Evolutionary conservation across 2,888 invertebrate species (phyloP), one percentile per base, ranked within the genome.

Genomic region (Hypercompe scribonia): DNA sequence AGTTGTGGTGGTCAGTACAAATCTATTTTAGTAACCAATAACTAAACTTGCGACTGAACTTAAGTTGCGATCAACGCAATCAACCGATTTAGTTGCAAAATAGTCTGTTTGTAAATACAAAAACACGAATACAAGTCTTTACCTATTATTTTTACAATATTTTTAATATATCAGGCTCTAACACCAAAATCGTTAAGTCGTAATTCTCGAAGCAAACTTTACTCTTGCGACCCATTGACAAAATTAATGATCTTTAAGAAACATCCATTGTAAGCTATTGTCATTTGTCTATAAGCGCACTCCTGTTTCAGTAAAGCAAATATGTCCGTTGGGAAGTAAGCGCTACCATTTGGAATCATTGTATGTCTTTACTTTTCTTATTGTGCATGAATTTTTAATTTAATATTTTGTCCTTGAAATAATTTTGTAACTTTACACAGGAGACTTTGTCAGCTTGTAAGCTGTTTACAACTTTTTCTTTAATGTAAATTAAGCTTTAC

Each of bases 211-310:
- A 34, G 70, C 13, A 33, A 72, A 79, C 64, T 65, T 73, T 46
- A 78, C 82, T 82, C 82, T 64, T 36, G 70, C 66, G 79, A 34
- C 72, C 84, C 46, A 79, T 84, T 46, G 61, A 74, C 67, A 79
- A 81, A 82, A 81, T 83, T 81, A 84, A 82, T 84, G 81, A 77
- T 67, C 39, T 68, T 81, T 68, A 64, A 36, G 58, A 77, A 69
- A 72, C 69, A 74, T 77, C 68, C 65, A 83, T 81, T 72, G 72
- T 73, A 50, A 42, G 68, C 58, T 72, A 68, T 66, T 31, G 68
- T 77, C 81, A 66, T 79, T 70, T 75, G 77, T 73, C 78, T 76
- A 78, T 77, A 75, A 72, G 72, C 73, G 67, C 77, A 76, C 66
- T 76, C 75, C 74, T 81, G 71, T 78, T 71, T 79, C 71, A 63